Base-by-base conservation (phyloP, 2,113 vertebrate genomes). In the Eptatretus burgeri region DNA sequence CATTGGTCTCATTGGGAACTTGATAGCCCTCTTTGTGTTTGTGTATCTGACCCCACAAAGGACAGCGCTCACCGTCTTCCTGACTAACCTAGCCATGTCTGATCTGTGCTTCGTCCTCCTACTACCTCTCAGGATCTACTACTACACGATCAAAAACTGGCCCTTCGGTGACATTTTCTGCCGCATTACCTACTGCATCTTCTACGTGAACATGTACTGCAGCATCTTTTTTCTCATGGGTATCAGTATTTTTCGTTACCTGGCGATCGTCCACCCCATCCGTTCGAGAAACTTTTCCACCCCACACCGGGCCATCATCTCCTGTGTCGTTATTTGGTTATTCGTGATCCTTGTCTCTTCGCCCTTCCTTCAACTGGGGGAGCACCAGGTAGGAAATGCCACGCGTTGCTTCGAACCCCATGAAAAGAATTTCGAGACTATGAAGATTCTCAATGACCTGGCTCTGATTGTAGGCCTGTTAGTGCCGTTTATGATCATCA, bases 401-500 rank as follows among this genome's bases (percentile, higher is more conserved):
- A 41, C 27, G 27, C 27, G 27, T 7, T 41, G 27, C 27, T 41
- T 41, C 27, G 27, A 41, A 41, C 3, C 27, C 7, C 3, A 41
- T 41, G 27, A 7, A 41, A 41, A 41, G 27, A 7, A 41, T 41
- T 41, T 41, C 3, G 3, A 41, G 3, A 41, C 7, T 41, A 41
- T 41, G 27, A 5, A 5, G 27, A 41, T 41, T 41, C 27, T 95
- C 62, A 82, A 94, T 70, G 75, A 85, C 51, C 56, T 96, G 19
- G 78, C 86, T 16, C 67, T 96, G 9, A 71, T 75, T 1, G 1
- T 85, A 5, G 87, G 87, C 12, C 93, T 96, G 63, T 10, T 78
- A 14, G 41, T 88, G 2, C 91, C 91, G 27, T 93, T 95, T 66
- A 2, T 77, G 14, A 65, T 80, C 64, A 95, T 96, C 65, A 74